These are phyloP conservation scores for Dicyrtoma fusca DNA, from an alignment of 2,888 invertebrate genomes.

Conservation along the genomic window DNA sequence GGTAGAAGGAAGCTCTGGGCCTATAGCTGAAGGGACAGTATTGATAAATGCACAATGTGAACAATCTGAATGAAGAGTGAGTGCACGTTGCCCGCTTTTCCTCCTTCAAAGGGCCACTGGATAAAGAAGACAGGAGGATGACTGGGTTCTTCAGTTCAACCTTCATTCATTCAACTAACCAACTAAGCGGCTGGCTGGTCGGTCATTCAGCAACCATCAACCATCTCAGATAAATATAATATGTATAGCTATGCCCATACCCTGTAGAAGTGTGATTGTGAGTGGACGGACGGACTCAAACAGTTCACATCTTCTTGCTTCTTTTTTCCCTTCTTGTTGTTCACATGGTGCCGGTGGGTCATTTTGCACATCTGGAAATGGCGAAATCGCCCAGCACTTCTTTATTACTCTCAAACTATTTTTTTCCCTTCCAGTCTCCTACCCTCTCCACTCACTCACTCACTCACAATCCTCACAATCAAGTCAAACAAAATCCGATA, in stretches of 20 bases:
- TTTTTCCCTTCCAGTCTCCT: background rate
- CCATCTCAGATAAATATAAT: background rate
- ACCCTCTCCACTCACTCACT: background rate
- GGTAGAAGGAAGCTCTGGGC: background rate
- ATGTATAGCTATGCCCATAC: background rate
- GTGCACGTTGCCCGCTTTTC: slow-evolving; percentile 12
- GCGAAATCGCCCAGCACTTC: slow-evolving; percentile 23
- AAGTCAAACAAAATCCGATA: too few relatives aligned
- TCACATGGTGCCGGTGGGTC: background rate
- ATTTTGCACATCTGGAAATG: slow-evolving; percentile 38
- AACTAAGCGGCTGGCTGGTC: background rate
- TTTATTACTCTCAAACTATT: background rate
- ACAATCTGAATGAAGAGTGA: slow-evolving; percentile 7
- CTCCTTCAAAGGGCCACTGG: slow-evolving; percentile 8
- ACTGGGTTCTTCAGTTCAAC: slow-evolving; percentile 22
- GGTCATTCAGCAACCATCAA: slow-evolving; percentile 14
- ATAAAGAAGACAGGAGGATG: background rate
- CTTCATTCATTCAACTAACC: slow-evolving; percentile 14
- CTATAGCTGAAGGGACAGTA: background rate
- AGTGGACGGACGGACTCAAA: background rate
- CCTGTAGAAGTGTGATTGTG: background rate
- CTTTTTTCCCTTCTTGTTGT: background rate
- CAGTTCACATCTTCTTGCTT: background rate
- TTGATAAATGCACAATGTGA: background rate
- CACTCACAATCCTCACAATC: too few relatives aligned